phyloP scores from a whole-genome alignment of 2,797 vertebrate species.

The Semaprochilodus insignis region DNA sequence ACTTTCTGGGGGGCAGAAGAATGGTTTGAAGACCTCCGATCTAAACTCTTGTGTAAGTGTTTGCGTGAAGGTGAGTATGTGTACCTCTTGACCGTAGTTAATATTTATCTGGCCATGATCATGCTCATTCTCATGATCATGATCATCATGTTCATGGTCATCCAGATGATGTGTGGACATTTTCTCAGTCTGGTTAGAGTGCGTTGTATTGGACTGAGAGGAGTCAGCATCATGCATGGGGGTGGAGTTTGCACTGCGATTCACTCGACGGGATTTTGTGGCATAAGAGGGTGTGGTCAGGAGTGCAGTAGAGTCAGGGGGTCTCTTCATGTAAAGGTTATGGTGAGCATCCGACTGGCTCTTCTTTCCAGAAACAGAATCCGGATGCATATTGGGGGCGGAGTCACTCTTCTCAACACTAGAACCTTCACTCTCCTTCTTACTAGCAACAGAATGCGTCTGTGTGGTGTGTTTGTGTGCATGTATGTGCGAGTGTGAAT shows the following conservation, averaged over 20 bases:
- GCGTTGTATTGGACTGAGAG: constrained; percentile 15
- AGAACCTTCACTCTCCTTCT: constrained; percentile 23
- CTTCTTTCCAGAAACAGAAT: constrained; percentile 59
- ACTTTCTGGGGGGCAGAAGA: no score
- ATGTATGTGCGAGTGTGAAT: constrained; percentile 41
- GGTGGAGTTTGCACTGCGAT: constrained; percentile 50
- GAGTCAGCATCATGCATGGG: constrained; percentile 21
- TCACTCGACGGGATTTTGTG: constrained; percentile 39
- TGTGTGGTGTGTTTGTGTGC: constrained; percentile 50
- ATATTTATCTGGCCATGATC: not conserved
- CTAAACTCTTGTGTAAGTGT: no score
- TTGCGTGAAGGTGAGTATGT: not conserved
- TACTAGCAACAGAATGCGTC: constrained; percentile 14
- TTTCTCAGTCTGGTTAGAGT: constrained; percentile 37
- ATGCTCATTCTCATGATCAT: not conserved
- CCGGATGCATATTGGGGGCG: constrained; percentile 40
- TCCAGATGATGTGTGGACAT: constrained; percentile 10
- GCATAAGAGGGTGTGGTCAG: constrained; percentile 47
- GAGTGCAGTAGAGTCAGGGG: constrained; percentile 43
- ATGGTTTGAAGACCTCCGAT: no score
- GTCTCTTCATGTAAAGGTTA: constrained; percentile 61
- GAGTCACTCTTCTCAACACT: constrained; percentile 52
- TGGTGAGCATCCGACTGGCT: constrained; percentile 47
- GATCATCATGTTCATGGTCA: constrained; percentile 20
- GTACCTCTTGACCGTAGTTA: constrained; percentile 66